Percentiles rank a stretch among this genome's conserved stretches.
Evolutionary conservation across 1,140 invertebrate species (phyloP).

Genomic region (Aphis craccivora): DNA sequence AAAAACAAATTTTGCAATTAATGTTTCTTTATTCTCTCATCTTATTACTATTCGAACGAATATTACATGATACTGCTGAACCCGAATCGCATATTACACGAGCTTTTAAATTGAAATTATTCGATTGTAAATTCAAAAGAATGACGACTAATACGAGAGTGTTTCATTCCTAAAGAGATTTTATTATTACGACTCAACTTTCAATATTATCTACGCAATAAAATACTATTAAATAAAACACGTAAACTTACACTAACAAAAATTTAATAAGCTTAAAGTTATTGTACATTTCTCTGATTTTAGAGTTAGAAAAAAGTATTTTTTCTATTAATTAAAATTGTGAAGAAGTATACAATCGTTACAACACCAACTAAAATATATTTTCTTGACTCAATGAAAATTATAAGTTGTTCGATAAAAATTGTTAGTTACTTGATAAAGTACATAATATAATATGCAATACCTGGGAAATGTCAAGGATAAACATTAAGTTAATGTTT

Average conservation of each 20-base stretch:
- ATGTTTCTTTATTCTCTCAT: background rate
- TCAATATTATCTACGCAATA: background rate
- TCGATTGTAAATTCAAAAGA: background rate
- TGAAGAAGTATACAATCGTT: background rate
- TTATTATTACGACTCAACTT: background rate
- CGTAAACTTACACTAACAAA: background rate
- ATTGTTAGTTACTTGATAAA: background rate
- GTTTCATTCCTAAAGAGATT: background rate
- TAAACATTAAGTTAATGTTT: background rate
- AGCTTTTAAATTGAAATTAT: background rate
- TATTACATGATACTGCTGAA: background rate
- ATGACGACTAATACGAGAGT: background rate
- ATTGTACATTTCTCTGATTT: background rate
- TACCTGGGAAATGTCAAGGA: background rate
- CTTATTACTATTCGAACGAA: background rate
- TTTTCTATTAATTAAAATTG: background rate
- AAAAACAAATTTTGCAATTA: slow-evolving; percentile 33
- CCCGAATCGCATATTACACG: background rate
- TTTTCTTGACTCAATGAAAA: background rate
- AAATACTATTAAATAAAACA: background rate
- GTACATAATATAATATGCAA: background rate
- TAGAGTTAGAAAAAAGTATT: background rate
- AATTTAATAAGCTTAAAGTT: background rate
- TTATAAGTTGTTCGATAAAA: background rate
- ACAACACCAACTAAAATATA: background rate